Evolutionary conservation across 92 coral and sea anemone species (phyloP).

Genomic region (Umimayanthus kanabou): DNA sequence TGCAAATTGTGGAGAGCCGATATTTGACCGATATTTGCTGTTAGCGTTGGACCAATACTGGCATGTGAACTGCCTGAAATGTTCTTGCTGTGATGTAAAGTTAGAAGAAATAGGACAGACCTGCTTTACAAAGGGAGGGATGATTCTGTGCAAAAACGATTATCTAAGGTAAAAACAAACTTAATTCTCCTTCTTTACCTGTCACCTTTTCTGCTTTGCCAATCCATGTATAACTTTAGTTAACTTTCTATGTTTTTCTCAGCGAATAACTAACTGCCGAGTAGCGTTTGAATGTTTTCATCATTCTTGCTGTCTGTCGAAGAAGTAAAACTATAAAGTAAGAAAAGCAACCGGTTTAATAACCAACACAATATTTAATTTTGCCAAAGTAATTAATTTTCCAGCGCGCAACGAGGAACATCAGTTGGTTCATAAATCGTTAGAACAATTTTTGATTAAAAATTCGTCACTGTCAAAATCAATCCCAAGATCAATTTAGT

Average conservation of each 20-base stretch:
- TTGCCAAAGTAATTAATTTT: slow-evolving; percentile 46
- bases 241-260: background rate
- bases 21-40: slow-evolving; percentile 51
- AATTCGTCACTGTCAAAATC: slow-evolving; percentile 42
- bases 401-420: slow-evolving; percentile 32
- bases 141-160: slow-evolving; percentile 57
- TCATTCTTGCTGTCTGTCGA: background rate
- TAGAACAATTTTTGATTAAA: slow-evolving; percentile 38
- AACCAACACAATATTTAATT: slow-evolving; percentile 40
- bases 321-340: slow-evolving; percentile 5
- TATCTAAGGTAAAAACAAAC: slow-evolving; percentile 47
- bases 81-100: slow-evolving; percentile 57
- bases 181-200: background rate
- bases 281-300: background rate
- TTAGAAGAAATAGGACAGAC: slow-evolving; percentile 58
- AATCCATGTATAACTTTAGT: background rate
- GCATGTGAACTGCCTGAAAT: slow-evolving; percentile 63
- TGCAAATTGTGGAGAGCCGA: slow-evolving; percentile 59
- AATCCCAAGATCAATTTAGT: slow-evolving; percentile 27
- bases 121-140: slow-evolving; percentile 59
- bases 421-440: slow-evolving; percentile 39
- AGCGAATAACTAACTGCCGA: background rate
- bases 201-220: background rate
- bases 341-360: slow-evolving; percentile 12
- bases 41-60: slow-evolving; percentile 60